Base-by-base conservation (phyloP, 92 coral and sea anemone genomes). In the Muricea muricata region DNA sequence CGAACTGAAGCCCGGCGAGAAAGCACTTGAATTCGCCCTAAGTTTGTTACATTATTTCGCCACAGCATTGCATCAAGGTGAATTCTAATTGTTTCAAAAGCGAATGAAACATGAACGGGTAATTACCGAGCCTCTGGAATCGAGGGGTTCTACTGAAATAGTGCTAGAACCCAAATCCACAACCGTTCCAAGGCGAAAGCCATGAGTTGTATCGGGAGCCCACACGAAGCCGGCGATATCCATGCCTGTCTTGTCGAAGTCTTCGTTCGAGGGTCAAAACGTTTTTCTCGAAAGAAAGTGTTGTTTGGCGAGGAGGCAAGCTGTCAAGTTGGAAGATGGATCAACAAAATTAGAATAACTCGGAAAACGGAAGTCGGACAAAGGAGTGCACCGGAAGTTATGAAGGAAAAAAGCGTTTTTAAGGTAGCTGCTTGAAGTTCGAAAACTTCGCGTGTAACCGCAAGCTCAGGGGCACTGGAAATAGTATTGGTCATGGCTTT, bases 191-290 rank as follows among this genome's bases (percentile, higher is more conserved):
- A 97, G 52, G 82, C 93, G 93, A 83, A 87, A 97, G 52, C 99
- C 99, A 85, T 97, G 98, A 46, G 87, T 94, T 63, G 91, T 86
- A 57, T 97, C 99, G 26, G 99, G 99, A 10, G 94, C 98, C 99
- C 99, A 97, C 1, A 97, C 95, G 15, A 78, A 78, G 7, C 71
- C 83, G 11, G 71, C 35, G 6, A 78, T 78, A 29, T 78, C 83
- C 83, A 78, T 78, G 70, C 11, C 13, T 63, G n/a, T n/a, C n/a
- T n/a, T n/a, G n/a, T n/a, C n/a, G n/a, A n/a, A n/a, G n/a, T n/a
- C n/a, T 63, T 63, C 30, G 34, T 1, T 10, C 18, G 23, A 52
- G 3, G 20, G 0, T 52, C 3, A 6, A 39, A 34, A 24, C 39
- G 57, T 15, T 41, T 12, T 37, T 42, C 1, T 70, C 21, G 48